Percentiles rank a stretch among this genome's conserved stretches.
Evolutionary conservation across 2,113 vertebrate species (phyloP).

Genomic region (Crotophaga sulcirostris): DNA sequence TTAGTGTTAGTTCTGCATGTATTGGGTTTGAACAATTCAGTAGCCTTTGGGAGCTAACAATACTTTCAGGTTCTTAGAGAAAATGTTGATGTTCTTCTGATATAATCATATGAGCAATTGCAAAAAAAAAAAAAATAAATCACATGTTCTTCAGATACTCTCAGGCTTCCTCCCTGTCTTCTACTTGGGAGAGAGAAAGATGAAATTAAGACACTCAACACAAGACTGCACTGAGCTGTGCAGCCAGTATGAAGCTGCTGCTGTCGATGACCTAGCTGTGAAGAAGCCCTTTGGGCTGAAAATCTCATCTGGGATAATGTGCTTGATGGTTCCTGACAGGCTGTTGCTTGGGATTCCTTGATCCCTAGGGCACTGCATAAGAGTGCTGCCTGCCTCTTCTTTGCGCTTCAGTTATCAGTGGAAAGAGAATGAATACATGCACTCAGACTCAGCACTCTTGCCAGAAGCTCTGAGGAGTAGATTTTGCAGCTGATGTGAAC

Average conservation of each 20-base stretch:
- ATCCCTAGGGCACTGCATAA: neutral
- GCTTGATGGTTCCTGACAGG: conserved; percentile 39
- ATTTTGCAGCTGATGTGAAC: neutral
- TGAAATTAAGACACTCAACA: neutral
- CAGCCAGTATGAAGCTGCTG: neutral
- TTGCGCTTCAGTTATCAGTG: neutral
- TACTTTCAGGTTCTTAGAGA: neutral
- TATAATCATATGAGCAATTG: neutral
- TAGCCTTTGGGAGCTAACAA: neutral
- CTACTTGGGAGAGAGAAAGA: neutral
- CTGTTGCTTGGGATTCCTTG: conserved; percentile 1
- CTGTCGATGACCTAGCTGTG: neutral
- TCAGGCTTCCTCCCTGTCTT: neutral
- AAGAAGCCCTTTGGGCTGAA: conserved; percentile 30
- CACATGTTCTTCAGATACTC: neutral
- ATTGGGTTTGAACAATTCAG: neutral
- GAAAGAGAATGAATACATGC: neutral
- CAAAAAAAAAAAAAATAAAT: neutral
- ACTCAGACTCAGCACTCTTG: neutral
- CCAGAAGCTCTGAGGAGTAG: neutral
- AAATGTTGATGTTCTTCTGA: neutral
- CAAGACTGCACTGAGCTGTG: neutral
- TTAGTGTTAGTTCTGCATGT: neutral
- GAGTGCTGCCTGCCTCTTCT: neutral
- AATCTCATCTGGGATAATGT: conserved; percentile 1